Evolutionary conservation across 2,888 invertebrate species (phyloP).

Genomic region (Microchrysa polita): DNA sequence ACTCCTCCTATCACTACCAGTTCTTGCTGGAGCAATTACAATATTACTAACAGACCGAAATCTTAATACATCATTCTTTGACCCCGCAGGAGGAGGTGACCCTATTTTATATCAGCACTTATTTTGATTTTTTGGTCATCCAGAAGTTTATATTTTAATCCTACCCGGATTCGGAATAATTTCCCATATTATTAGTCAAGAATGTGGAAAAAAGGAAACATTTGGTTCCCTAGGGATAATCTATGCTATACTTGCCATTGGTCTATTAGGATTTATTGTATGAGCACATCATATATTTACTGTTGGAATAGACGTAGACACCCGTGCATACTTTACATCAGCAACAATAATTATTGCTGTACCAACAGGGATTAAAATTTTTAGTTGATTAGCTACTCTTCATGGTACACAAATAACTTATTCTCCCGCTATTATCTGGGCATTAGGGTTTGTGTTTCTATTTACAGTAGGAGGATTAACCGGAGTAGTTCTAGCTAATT

Average conservation of each 20-base stretch:
- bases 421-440: slow-evolving; percentile 71
- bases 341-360: slow-evolving; percentile 89
- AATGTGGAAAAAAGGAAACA: slow-evolving; percentile 78
- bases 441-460: slow-evolving; percentile 79
- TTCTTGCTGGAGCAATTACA: slow-evolving; percentile 82
- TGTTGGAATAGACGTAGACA: slow-evolving; percentile 84
- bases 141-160: slow-evolving; percentile 89
- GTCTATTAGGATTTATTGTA: slow-evolving; percentile 82
- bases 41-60: slow-evolving; percentile 83
- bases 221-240: slow-evolving; percentile 80
- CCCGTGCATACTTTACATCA: slow-evolving; percentile 84
- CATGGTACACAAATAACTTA: slow-evolving; percentile 72
- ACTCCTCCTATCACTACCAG: slow-evolving; percentile 75
- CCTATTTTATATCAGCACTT: slow-evolving; percentile 84
- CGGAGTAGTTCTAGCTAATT: slow-evolving; percentile 73
- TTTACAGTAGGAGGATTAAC: slow-evolving; percentile 81
- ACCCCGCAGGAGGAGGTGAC: slow-evolving; percentile 81
- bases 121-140: slow-evolving; percentile 90
- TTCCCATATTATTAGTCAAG: slow-evolving; percentile 79
- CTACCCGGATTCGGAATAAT: slow-evolving; percentile 84
- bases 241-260: slow-evolving; percentile 85
- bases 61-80: slow-evolving; percentile 83
- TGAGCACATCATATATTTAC: slow-evolving; percentile 90
- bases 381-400: slow-evolving; percentile 78
- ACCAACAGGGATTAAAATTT: slow-evolving; percentile 86